Percentiles rank a stretch among this genome's conserved stretches.
These are phyloP conservation scores for Liposcelis brunnea DNA, from an alignment of 2,888 invertebrate genomes.

Conservation along the genomic window DNA sequence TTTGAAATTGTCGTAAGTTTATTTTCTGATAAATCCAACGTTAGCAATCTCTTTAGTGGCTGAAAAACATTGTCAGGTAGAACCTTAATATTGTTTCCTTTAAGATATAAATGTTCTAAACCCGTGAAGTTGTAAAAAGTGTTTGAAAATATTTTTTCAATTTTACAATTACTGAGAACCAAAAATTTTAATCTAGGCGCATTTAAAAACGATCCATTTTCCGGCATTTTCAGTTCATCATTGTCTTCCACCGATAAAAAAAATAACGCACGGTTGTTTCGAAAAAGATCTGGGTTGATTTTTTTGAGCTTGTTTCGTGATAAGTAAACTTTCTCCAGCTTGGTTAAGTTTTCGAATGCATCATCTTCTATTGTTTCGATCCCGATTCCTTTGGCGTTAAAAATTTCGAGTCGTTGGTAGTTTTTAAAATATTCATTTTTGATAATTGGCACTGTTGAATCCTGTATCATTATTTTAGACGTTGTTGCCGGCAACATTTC, in stretches of 20 bases:
- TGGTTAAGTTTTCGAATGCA: background rate
- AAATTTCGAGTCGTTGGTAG: background rate
- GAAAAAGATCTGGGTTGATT: background rate
- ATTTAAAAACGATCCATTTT: conserved; percentile 1
- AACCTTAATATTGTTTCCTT: background rate
- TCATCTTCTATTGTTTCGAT: conserved; percentile 4
- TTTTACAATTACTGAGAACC: background rate
- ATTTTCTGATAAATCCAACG: background rate
- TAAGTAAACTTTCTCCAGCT: background rate
- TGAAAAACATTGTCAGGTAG: background rate
- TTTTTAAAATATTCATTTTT: background rate
- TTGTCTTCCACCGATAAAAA: background rate
- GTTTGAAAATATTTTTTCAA: background rate
- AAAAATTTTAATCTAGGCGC: background rate
- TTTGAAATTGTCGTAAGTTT: too few relatives aligned
- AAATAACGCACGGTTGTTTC: background rate
- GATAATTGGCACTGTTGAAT: background rate
- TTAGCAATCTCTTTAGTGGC: background rate
- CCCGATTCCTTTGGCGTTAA: background rate
- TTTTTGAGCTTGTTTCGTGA: background rate
- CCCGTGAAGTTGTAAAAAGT: background rate
- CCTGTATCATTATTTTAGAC: too few relatives aligned
- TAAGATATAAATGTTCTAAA: background rate
- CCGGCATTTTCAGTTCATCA: background rate
- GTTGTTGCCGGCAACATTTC: too few relatives aligned